Evolutionary conservation across 1,140 invertebrate species (phyloP), one percentile per base, ranked within the genome.

Genomic region (Leptinotarsa texana): DNA sequence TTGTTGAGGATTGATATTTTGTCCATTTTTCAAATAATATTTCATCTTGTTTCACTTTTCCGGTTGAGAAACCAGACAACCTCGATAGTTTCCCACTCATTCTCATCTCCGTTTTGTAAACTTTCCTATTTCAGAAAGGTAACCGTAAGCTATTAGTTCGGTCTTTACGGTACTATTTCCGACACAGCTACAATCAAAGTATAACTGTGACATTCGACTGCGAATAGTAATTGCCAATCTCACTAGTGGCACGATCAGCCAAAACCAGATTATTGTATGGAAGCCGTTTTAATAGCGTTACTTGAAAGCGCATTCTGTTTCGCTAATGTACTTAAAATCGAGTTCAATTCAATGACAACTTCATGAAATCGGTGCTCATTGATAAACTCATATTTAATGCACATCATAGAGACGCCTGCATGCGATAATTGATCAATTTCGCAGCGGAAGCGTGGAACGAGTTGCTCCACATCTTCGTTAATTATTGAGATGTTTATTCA

Each of bases 361-460:
- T 70, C 51, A 70, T 70, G 69, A 70, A 70, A 70, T 68, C 66
- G 24, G 24, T 47, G 33, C 24, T 68, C 66, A 68, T 68, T 68
- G 66, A 68, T 47, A 47, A 68, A 47, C 33, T 42, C 24, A 42
- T 22, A 47, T 68, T 68, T 68, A 68, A 42, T 68, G 24, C 27
- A 68, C 66, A 42, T 42, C 3, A 57, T 57, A 57, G 51, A 57
- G 51, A 57, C 13, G 51, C 51, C n/a, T 57, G 17, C 51, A 57
- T n/a, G 4, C 17, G 51, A 57, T 68, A 68, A 68, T 68, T 68
- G 18, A 68, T 33, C 33, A 33, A 17, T 68, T 68, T 68, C n/a
- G 51, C n/a, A 18, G n/a, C 15, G n/a, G 51, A 13, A 57, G n/a
- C 13, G 15, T 6, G 13, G 51, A 57, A 57, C 17, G 51, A 57